These are phyloP conservation scores for Antrozous pallidus DNA, from an alignment of 2,797 vertebrate genomes.

Conservation along the genomic window DNA sequence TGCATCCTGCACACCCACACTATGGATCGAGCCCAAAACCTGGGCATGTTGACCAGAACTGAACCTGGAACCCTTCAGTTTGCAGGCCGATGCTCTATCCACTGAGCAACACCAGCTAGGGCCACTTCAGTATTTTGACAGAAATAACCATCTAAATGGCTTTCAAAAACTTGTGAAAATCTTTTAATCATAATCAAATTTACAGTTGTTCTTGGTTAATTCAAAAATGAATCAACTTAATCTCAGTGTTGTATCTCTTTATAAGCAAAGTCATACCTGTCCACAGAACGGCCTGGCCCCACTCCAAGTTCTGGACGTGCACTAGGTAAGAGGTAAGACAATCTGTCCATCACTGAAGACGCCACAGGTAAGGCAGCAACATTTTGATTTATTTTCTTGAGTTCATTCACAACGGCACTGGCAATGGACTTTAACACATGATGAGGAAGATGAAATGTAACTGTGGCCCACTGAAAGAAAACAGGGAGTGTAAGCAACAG, in stretches of 20 bases:
- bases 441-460: constrained; percentile 98
- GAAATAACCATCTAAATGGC: background rate
- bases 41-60: too few relatives aligned
- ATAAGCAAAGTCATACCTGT: constrained; percentile 86
- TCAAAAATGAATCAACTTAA: background rate
- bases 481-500: background rate
- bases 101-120: too few relatives aligned
- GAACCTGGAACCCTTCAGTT: too few relatives aligned
- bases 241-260: background rate
- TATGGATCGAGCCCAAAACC: too few relatives aligned
- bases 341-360: constrained; percentile 99
- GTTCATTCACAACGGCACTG: constrained; percentile 95
- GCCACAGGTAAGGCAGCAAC: constrained; percentile 98
- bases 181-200: background rate
- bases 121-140: background rate
- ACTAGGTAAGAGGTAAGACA: constrained; percentile 99
- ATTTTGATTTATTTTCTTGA: constrained; percentile 99
- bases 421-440: constrained; percentile 96
- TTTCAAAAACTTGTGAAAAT: background rate
- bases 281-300: constrained; percentile 97
- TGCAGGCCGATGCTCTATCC: too few relatives aligned
- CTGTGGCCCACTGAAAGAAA: constrained; percentile 94
- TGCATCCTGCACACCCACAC: too few relatives aligned
- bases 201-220: constrained; percentile 9
- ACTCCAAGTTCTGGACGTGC: constrained; percentile 96